phyloP scores from a whole-genome alignment of 2,113 vertebrate species.

The Calidris pygmaea region DNA sequence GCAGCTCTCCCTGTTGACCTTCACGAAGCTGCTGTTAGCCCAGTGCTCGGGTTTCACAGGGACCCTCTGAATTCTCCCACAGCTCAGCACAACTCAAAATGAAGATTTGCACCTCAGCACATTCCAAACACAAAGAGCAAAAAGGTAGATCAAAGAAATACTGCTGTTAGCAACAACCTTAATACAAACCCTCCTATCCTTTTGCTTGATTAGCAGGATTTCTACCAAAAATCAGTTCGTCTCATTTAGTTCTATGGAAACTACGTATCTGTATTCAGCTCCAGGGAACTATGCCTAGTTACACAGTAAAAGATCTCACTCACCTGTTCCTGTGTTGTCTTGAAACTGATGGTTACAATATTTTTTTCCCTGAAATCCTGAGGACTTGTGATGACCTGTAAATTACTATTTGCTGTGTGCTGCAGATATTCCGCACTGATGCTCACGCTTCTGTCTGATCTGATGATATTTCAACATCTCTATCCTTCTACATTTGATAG shows the following conservation, averaged over 20 bases:
- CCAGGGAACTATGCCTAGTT: neutral
- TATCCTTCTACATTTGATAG: neutral
- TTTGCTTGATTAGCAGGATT: neutral
- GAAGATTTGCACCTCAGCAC: neutral
- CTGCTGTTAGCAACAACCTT: neutral
- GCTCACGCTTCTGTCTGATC: neutral
- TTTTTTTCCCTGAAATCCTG: neutral
- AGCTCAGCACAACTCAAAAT: neutral
- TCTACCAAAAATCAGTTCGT: neutral
- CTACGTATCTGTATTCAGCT: accelerated
- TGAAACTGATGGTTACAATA: neutral
- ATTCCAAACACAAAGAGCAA: neutral
- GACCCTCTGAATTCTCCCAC: neutral
- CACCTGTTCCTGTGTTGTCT: neutral
- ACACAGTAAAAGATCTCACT: neutral
- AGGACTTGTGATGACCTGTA: neutral
- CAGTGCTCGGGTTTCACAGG: neutral
- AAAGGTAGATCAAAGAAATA: neutral
- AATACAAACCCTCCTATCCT: neutral
- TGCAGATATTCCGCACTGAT: neutral
- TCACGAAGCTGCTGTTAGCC: neutral
- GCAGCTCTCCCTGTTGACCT: neutral
- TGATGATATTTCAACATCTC: neutral
- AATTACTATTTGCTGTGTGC: neutral
- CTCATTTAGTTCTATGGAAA: neutral